These are phyloP conservation scores for Ptilonorhynchus violaceus DNA, from an alignment of 2,113 vertebrate genomes.

Conservation along the genomic window DNA sequence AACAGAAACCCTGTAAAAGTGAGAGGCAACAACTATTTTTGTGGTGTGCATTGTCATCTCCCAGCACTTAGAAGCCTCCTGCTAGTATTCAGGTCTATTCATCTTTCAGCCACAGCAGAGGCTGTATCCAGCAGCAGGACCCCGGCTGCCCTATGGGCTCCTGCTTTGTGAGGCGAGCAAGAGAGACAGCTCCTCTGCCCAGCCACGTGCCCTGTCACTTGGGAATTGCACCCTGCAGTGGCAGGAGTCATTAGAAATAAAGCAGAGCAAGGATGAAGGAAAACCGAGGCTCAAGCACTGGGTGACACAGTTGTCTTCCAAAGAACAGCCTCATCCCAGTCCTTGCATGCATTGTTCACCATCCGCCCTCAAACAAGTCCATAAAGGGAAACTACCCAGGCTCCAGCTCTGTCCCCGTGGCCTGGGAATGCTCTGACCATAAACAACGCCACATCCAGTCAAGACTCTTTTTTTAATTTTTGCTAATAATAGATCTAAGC, in stretches of 20 bases:
- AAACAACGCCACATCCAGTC: not conserved
- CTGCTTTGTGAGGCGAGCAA: not conserved
- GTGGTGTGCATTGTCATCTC: not conserved
- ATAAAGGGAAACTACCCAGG: slow-evolving; percentile 47
- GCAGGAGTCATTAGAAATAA: not conserved
- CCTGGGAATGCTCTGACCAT: slow-evolving; percentile 42
- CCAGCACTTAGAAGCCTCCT: not conserved
- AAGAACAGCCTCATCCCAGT: not conserved
- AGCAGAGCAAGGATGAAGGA: not conserved
- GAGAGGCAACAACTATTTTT: not conserved
- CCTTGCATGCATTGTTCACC: not conserved
- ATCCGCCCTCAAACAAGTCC: slow-evolving; percentile 2
- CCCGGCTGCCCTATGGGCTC: not conserved
- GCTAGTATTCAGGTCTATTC: not conserved
- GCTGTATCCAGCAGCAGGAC: not conserved
- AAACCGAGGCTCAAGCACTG: not conserved
- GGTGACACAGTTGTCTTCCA: not conserved
- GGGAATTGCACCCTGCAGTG: not conserved
- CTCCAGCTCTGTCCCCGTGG: not conserved
- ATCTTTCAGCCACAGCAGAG: not conserved
- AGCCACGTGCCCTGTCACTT: not conserved
- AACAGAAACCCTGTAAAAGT: not conserved
- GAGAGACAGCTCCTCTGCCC: not conserved
- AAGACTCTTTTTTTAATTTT: not conserved
- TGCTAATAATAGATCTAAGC: slow-evolving; percentile 41